Percentiles rank a stretch among this genome's conserved stretches.
Evolutionary conservation across 2,888 invertebrate species (phyloP).

Genomic region (Dolomedes plantarius): DNA sequence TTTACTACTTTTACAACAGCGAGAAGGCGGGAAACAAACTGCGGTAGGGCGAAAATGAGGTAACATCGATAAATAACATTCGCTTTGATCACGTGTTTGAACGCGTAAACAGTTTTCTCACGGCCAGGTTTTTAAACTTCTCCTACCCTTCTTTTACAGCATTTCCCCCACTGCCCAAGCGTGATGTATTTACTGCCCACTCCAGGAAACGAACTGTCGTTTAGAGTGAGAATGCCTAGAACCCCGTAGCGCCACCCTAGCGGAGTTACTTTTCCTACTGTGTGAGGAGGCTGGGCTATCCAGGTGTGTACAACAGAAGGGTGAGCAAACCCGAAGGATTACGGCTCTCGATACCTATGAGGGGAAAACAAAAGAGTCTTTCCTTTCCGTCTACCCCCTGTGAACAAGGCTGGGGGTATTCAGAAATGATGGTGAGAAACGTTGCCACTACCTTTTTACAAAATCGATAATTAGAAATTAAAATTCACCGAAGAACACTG

Average conservation of each 20-base stretch:
- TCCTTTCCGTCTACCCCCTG: too few species aligned
- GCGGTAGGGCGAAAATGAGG: background rate
- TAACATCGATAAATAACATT: constrained; percentile 33
- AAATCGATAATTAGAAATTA: too few species aligned
- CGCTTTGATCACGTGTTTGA: constrained; percentile 20
- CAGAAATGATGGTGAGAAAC: too few species aligned
- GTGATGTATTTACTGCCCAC: constrained; percentile 25
- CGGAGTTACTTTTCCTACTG: background rate
- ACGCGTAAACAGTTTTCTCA: constrained; percentile 21
- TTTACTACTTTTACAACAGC: constrained; percentile 43
- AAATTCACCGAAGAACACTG: too few species aligned
- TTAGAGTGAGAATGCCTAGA: constrained; percentile 14
- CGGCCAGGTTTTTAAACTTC: background rate
- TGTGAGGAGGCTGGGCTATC: background rate
- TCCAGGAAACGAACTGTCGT: constrained; percentile 23
- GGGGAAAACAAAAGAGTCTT: too few species aligned
- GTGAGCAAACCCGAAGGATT: too few species aligned
- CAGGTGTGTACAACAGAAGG: background rate
- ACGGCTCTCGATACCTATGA: too few species aligned
- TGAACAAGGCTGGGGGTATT: too few species aligned
- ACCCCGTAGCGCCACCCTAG: background rate
- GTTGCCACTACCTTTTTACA: too few species aligned
- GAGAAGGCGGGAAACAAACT: background rate
- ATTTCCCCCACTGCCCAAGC: background rate
- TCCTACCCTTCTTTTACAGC: constrained; percentile 19